These are phyloP conservation scores for Sorex araneus DNA, from an alignment of 2,113 vertebrate species.

Conservation along the genomic window DNA sequence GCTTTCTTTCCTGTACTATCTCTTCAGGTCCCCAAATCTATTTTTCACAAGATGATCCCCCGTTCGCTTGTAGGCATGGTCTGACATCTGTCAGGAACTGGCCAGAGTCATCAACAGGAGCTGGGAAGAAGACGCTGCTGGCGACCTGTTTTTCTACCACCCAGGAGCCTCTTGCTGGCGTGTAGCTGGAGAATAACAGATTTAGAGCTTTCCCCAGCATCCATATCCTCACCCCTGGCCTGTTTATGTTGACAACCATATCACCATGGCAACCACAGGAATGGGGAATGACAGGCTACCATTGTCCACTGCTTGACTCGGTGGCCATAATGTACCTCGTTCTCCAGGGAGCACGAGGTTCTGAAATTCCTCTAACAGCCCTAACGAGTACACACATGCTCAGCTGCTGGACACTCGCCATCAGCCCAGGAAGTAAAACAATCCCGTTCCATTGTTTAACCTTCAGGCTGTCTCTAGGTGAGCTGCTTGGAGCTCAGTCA, in stretches of 20 bases:
- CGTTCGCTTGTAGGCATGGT: neutral
- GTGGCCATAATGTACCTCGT: neutral
- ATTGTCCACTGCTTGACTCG: neutral
- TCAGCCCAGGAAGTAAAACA: neutral
- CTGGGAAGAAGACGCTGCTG: too few species aligned
- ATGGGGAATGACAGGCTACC: neutral
- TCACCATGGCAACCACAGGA: slow-evolving; percentile 1
- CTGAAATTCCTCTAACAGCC: neutral
- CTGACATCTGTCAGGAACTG: neutral
- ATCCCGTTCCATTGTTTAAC: neutral
- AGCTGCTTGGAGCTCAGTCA: slow-evolving; percentile 36
- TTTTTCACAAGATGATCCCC: neutral
- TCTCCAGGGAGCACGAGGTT: neutral
- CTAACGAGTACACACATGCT: neutral
- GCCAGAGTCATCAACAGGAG: neutral
- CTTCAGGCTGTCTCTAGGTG: neutral
- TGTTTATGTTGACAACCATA: neutral
- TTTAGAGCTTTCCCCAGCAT: neutral
- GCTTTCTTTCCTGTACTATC: too few species aligned
- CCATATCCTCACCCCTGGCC: neutral
- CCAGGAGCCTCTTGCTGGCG: neutral
- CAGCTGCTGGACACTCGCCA: too few species aligned
- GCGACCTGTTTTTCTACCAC: neutral
- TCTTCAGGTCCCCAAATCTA: neutral
- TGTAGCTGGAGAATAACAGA: neutral